These are phyloP conservation scores for Montipora foliosa DNA, from an alignment of 64 coral and sea anemone genomes.

Conservation along the genomic window DNA sequence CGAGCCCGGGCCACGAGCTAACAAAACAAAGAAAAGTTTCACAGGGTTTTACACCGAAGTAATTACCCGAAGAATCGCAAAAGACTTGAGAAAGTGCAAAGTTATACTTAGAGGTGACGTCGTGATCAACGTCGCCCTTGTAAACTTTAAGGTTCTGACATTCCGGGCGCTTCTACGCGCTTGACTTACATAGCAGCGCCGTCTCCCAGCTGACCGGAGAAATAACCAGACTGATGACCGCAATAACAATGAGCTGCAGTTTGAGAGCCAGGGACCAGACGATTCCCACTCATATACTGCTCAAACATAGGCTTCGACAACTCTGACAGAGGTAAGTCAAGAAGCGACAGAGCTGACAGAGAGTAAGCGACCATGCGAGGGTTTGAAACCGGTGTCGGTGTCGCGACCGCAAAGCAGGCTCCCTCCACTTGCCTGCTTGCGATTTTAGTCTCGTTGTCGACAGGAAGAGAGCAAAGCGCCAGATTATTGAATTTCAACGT, in stretches of 20 bases:
- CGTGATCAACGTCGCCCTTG: too few species aligned
- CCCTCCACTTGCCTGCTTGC: slow-evolving; percentile 72
- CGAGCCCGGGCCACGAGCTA: too few species aligned
- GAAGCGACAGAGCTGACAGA: slow-evolving; percentile 62
- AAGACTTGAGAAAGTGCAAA: too few species aligned
- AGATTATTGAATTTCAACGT: slow-evolving; percentile 92
- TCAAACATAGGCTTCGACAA: slow-evolving; percentile 74
- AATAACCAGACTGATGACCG: slow-evolving; percentile 94
- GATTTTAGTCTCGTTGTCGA: slow-evolving; percentile 84
- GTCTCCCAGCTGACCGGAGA: slow-evolving; percentile 96
- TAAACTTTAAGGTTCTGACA: too few species aligned
- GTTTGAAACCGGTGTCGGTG: slow-evolving; percentile 81
- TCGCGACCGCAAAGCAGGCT: slow-evolving; percentile 75
- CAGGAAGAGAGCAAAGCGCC: slow-evolving; percentile 71
- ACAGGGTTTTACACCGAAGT: too few species aligned
- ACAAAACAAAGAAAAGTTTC: too few species aligned
- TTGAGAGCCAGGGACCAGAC: slow-evolving; percentile 78
- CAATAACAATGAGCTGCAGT: slow-evolving; percentile 98
- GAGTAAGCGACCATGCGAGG: slow-evolving; percentile 79
- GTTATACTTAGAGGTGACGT: too few species aligned
- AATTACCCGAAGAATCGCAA: too few species aligned
- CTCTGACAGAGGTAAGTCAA: slow-evolving; percentile 76
- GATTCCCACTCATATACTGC: slow-evolving; percentile 95
- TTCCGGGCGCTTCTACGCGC: background rate
- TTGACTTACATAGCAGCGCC: slow-evolving; percentile 90